phyloP scores from a whole-genome alignment of 2,113 vertebrate species.

The Manacus vitellinus region DNA sequence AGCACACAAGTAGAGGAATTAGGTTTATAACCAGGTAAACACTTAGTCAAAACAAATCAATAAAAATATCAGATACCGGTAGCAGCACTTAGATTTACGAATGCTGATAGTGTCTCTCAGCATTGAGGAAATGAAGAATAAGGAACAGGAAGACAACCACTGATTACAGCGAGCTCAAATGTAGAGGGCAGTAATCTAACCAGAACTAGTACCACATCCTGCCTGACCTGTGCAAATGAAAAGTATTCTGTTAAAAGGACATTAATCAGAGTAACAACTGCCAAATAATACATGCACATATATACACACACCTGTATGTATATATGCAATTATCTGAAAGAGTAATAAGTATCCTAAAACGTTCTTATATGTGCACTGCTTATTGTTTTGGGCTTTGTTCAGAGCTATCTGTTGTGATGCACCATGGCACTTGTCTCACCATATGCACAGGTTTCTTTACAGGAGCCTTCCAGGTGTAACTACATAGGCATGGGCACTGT shows the following conservation, averaged over 20 bases:
- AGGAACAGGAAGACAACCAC: neutral
- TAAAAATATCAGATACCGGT: neutral
- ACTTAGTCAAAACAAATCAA: neutral
- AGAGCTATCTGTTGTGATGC: neutral
- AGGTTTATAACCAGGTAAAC: neutral
- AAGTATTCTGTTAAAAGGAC: neutral
- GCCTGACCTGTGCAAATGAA: neutral
- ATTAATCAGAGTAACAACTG: neutral
- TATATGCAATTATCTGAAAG: neutral
- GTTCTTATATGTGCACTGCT: neutral
- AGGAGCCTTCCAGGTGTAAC: neutral
- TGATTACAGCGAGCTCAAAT: neutral
- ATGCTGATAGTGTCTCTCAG: neutral
- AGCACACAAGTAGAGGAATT: neutral
- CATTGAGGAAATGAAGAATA: neutral
- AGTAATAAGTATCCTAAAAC: neutral
- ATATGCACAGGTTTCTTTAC: neutral
- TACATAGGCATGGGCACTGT: neutral
- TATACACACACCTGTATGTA: neutral
- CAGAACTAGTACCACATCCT: neutral
- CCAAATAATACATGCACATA: neutral
- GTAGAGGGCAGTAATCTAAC: neutral
- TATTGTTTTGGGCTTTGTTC: neutral
- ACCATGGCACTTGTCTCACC: accelerated
- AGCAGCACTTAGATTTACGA: neutral